phyloP scores from a whole-genome alignment of 1,140 invertebrate species.

The Scaptomyza hsui region DNA sequence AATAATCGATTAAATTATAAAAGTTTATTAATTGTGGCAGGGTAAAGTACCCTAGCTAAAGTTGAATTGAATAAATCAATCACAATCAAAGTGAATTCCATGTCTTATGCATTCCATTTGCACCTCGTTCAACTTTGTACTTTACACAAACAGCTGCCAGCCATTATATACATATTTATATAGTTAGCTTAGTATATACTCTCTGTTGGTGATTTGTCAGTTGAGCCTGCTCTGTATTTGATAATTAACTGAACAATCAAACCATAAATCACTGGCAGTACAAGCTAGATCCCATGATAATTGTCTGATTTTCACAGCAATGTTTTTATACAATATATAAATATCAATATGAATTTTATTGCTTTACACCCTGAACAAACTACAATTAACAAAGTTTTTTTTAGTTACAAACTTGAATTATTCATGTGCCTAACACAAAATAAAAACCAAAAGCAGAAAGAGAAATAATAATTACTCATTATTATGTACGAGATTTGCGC shows the following conservation, averaged over 20 bases:
- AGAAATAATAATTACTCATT: slow-evolving; percentile 71
- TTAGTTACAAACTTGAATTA: slow-evolving; percentile 63
- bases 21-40: no score
- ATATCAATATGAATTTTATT: slow-evolving; percentile 74
- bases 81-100: background rate
- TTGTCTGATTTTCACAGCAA: slow-evolving; percentile 47
- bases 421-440: slow-evolving; percentile 75
- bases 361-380: slow-evolving; percentile 29
- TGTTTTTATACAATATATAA: slow-evolving; percentile 60
- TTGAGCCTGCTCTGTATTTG: slow-evolving; percentile 47
- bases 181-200: background rate
- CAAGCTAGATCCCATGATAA: slow-evolving; percentile 54
- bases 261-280: slow-evolving; percentile 60
- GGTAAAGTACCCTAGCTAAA: background rate
- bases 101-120: no score
- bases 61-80: background rate
- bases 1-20: no score
- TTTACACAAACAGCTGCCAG: background rate
- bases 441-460: slow-evolving; percentile 67
- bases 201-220: slow-evolving; percentile 48
- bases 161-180: background rate
- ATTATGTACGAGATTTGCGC: slow-evolving; percentile 77
- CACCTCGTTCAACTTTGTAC: background rate
- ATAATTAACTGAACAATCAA: slow-evolving; percentile 72
- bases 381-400: slow-evolving; percentile 13